phyloP scores from a whole-genome alignment of 2,888 invertebrate genomes.

The Allacma fusca region DNA sequence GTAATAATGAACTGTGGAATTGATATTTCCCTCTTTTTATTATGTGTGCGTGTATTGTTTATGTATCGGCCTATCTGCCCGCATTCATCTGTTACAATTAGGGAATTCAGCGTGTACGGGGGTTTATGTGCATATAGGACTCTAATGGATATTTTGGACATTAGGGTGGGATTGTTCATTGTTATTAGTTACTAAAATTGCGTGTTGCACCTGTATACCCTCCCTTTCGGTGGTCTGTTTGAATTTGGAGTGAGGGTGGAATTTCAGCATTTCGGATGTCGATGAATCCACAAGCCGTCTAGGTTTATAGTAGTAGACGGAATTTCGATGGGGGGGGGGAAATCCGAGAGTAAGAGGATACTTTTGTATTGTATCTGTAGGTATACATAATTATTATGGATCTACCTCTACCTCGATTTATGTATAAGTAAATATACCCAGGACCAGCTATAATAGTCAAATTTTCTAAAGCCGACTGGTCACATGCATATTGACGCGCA shows the following conservation, averaged over 20 bases:
- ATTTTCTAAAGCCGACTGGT: no score
- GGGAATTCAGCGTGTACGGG: background rate
- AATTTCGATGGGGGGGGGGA: background rate
- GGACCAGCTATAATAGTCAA: no score
- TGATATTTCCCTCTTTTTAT: background rate
- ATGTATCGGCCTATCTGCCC: no score
- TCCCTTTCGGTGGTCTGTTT: background rate
- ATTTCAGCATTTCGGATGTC: constrained; percentile 10
- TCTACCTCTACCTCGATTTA: no score
- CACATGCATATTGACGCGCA: no score
- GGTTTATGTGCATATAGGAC: background rate
- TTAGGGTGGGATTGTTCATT: background rate
- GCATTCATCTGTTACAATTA: no score
- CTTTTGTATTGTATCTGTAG: background rate
- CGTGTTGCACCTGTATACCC: constrained; percentile 40
- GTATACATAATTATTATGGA: no score
- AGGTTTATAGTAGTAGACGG: no score
- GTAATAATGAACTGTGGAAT: constrained; percentile 27
- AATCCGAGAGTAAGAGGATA: background rate
- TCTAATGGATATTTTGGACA: background rate
- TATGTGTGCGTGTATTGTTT: background rate
- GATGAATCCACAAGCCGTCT: background rate
- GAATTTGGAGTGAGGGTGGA: constrained; percentile 5
- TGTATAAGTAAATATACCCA: no score
- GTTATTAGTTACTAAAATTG: constrained; percentile 6